These are phyloP conservation scores for Plumapathes pennacea DNA, from an alignment of 92 coral and sea anemone genomes.

Conservation along the genomic window DNA sequence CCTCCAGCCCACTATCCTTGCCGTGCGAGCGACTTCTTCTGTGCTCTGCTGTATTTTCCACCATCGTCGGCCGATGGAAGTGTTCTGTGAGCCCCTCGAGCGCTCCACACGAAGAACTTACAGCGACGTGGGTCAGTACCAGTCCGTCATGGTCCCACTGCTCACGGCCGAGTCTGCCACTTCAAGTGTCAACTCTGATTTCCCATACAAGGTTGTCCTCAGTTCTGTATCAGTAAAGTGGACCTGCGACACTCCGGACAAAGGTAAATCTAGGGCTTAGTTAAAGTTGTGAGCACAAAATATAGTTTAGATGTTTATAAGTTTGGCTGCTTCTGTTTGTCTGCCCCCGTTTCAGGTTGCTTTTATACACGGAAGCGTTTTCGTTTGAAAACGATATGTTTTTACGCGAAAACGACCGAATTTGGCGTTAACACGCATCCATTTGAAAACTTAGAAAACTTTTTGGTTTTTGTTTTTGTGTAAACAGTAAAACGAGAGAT, in stretches of 20 bases:
- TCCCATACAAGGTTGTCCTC: constrained; percentile 26
- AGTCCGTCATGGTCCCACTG: constrained; percentile 72
- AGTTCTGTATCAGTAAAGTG: constrained; percentile 43
- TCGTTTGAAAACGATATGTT: too few species aligned
- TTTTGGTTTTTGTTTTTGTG: too few species aligned
- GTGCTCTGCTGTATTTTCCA: constrained; percentile 73
- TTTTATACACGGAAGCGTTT: too few species aligned
- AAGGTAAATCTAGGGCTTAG: neutral
- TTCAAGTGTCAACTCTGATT: constrained; percentile 41
- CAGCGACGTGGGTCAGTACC: constrained; percentile 58
- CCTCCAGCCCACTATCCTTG: constrained; percentile 75
- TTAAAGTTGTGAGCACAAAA: neutral
- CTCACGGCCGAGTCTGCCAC: constrained; percentile 73
- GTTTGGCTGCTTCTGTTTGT: too few species aligned
- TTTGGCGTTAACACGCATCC: too few species aligned
- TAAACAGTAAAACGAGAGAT: too few species aligned
- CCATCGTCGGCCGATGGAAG: constrained; percentile 60
- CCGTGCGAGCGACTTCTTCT: constrained; percentile 50
- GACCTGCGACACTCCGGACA: neutral
- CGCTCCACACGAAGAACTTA: constrained; percentile 47
- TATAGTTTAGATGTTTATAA: too few species aligned
- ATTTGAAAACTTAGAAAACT: too few species aligned
- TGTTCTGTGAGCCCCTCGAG: constrained; percentile 53
- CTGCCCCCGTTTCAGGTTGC: too few species aligned
- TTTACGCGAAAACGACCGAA: too few species aligned